A percentile compares a stretch with the other conserved stretches of the same genome.
phyloP scores from a whole-genome alignment of 2,797 vertebrate genomes.

The Paratrypauchen microcephalus region DNA sequence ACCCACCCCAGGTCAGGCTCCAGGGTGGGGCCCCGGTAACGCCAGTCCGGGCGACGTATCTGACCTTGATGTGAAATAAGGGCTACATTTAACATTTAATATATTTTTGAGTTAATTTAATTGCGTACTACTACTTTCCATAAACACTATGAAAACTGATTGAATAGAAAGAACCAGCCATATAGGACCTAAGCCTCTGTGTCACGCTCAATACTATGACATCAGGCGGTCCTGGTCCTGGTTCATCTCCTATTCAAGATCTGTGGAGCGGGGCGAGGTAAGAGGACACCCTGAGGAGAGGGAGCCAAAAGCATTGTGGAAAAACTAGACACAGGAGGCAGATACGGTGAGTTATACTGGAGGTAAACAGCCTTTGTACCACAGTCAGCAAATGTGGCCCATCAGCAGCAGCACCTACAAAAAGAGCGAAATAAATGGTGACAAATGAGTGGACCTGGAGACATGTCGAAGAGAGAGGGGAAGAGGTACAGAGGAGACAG shows the following conservation, averaged over 20 bases:
- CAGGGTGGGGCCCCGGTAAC: too few relatives aligned
- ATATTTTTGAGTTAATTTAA: background rate
- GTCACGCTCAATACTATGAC: constrained; percentile 51
- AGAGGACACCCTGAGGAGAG: constrained; percentile 12
- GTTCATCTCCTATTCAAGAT: constrained; percentile 22
- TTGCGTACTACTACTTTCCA: background rate
- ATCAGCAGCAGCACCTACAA: constrained; percentile 34
- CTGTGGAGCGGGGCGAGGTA: background rate
- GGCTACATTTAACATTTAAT: too few relatives aligned
- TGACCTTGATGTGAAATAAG: too few relatives aligned
- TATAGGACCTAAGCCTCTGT: constrained; percentile 30
- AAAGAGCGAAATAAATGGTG: constrained; percentile 24
- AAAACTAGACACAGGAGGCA: constrained; percentile 43
- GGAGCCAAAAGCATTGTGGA: constrained; percentile 16
- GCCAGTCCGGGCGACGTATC: too few relatives aligned
- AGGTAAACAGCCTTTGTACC: constrained; percentile 49
- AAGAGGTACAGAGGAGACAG: constrained; percentile 2
- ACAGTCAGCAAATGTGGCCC: constrained; percentile 62
- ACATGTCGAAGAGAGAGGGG: constrained; percentile 14
- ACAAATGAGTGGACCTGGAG: constrained; percentile 31
- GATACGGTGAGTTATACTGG: constrained; percentile 53
- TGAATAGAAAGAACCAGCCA: constrained; percentile 24
- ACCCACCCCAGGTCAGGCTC: too few relatives aligned
- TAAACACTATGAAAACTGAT: constrained; percentile 30
- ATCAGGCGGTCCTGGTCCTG: constrained; percentile 29